Evolutionary conservation across 2,888 invertebrate species (phyloP).

Genomic region (Eurytoma californica): DNA sequence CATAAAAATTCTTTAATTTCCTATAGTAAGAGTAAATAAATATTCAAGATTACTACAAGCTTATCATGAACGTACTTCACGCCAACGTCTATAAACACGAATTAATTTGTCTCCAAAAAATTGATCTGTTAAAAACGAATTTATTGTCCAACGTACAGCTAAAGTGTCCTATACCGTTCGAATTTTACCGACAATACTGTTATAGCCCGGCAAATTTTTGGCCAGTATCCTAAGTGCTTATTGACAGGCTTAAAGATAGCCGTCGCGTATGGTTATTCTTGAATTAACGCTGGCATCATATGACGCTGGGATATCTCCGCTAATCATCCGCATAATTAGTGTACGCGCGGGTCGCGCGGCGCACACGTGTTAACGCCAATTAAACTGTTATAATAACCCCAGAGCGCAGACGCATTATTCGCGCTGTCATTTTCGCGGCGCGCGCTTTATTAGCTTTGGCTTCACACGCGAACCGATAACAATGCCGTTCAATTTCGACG

Average conservation of each 20-base stretch:
- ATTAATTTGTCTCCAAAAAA: too few species aligned
- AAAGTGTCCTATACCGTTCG: too few species aligned
- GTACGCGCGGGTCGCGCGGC: neutral
- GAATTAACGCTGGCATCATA: constrained; percentile 31
- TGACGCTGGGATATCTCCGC: neutral
- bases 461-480: too few species aligned
- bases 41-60: neutral
- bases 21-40: neutral
- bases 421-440: neutral
- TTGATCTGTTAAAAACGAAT: neutral
- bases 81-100: too few species aligned
- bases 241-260: constrained; percentile 40
- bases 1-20: neutral
- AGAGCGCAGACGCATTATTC: neutral
- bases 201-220: constrained; percentile 5
- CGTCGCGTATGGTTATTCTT: neutral
- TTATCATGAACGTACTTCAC: neutral
- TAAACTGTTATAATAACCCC: neutral
- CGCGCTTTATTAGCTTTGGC: too few species aligned
- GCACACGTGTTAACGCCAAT: neutral
- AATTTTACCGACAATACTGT: too few species aligned
- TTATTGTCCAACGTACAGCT: too few species aligned
- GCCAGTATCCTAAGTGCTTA: constrained; percentile 8
- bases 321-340: constrained; percentile 17
- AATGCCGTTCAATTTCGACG: too few species aligned